Base-by-base conservation (phyloP, 2,797 vertebrate genomes). In the Catostomus latipinnis region DNA sequence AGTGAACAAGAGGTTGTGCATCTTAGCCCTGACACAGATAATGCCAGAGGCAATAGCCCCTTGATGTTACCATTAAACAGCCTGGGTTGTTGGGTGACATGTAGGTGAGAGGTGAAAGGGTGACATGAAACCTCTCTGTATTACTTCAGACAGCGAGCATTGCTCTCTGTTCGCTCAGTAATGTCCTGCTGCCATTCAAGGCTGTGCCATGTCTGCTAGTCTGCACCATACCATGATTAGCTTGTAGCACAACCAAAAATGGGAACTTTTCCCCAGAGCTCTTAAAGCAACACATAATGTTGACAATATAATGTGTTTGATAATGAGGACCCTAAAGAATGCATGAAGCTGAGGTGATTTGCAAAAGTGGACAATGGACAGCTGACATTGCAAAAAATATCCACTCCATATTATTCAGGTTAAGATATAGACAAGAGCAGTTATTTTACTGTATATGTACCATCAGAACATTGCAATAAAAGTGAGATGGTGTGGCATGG, bases 61-160 rank as follows among this genome's bases (percentile, higher is more conserved):
- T 80, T 80, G 76, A 84, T 76, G 74, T 84, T 82, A 80, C 82
- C 82, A 86, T 84, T 82, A 84, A 84, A 76, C 65, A 71, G 81
- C 70, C 61, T 14, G 8, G 78, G 66, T 56, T 82, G 73, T 63
- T 75, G 71, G 70, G 75, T 80, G 86, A 80, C 58, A 54, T 68
- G 34, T 72, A 58, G 70, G 74, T 69, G 79, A 71, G 70, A n/a
- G 81, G 78, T 79, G 82, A 84, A 79, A 75, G 80, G 82, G 76
- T 77, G 76, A 75, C 83, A 75, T 62, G 76, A 84, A 81, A 79
- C 79, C 83, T 74, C 71, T 61, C 68, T 68, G 70, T 78, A 75
- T 80, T 81, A 67, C 70, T 74, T 70, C 34, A 74, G 65, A 75
- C 68, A 57, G 62, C 9, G 67, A 74, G 57, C 80, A 22, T 50